Evolutionary conservation across 1,140 invertebrate species (phyloP).

Genomic region (Asobara japonica): DNA sequence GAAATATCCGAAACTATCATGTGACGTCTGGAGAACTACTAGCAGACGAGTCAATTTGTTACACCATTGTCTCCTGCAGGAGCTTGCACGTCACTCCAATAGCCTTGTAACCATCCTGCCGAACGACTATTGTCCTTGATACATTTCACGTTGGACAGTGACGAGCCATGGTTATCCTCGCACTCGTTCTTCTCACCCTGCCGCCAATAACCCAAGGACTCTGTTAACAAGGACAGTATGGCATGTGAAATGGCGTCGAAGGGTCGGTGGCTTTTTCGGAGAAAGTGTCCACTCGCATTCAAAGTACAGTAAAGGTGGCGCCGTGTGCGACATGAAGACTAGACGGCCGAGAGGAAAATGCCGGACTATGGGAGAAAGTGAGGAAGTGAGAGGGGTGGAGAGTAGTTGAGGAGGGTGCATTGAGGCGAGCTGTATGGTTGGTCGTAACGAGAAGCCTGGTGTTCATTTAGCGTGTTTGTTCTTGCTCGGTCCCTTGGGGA

Average conservation of each 20-base stretch:
- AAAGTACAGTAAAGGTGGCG: background rate
- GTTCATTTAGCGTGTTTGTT: constrained; percentile 44
- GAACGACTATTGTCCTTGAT: background rate
- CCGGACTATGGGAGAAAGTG: background rate
- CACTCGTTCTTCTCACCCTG: background rate
- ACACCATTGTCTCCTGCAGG: background rate
- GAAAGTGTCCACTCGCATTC: background rate
- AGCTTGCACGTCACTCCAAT: background rate
- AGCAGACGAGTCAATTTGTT: constrained; percentile 2
- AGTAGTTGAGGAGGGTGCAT: constrained; percentile 38
- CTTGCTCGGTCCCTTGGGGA: constrained; percentile 33
- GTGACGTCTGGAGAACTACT: too few species aligned
- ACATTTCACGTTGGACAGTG: background rate
- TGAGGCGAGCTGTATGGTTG: constrained; percentile 31
- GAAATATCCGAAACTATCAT: too few species aligned
- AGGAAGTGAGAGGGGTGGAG: constrained; percentile 40
- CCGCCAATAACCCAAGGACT: background rate
- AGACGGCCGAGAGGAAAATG: constrained; percentile 25
- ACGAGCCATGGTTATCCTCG: background rate
- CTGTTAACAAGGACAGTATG: background rate
- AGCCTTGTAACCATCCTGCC: background rate
- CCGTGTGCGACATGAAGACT: background rate
- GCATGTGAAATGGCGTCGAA: constrained; percentile 1
- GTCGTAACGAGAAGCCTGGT: constrained; percentile 35
- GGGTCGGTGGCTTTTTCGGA: background rate